Conservation (phyloP, 1,140 invertebrate species). For the Polypedilum vanderplanki region DNA sequence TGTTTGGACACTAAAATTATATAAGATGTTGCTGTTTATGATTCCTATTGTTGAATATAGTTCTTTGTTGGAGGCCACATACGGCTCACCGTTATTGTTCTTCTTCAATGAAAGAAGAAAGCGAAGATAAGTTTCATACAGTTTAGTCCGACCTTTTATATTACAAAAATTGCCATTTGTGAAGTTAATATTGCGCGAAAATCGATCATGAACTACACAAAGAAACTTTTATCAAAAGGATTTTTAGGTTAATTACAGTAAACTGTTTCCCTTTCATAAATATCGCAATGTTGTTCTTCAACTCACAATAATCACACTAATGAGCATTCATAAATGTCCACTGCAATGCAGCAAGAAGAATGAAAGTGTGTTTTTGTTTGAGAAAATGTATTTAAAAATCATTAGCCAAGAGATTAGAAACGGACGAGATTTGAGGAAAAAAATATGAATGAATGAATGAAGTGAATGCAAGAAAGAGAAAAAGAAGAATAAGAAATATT, state of each 20-base stretch:
- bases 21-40: background rate
- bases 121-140: too few species aligned
- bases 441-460: conserved; percentile 3
- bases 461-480: background rate
- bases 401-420: conserved; percentile 2
- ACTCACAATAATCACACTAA: background rate
- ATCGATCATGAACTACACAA: too few species aligned
- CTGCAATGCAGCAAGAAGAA: background rate
- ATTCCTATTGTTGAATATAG: background rate
- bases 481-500: background rate
- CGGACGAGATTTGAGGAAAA: background rate
- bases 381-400: conserved; percentile 25
- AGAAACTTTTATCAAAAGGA: too few species aligned
- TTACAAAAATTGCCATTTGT: too few species aligned
- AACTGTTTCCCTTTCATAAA: too few species aligned
- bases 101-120: background rate
- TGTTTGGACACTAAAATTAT: background rate
- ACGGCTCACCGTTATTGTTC: background rate
- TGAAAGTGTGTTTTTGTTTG: background rate
- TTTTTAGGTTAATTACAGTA: too few species aligned
- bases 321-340: conserved; percentile 17
- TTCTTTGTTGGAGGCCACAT: background rate
- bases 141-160: too few species aligned
- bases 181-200: too few species aligned
- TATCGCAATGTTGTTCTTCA: too few species aligned